phyloP scores from a whole-genome alignment of 2,797 vertebrate species.

The Enteromius unitaeniatus region DNA sequence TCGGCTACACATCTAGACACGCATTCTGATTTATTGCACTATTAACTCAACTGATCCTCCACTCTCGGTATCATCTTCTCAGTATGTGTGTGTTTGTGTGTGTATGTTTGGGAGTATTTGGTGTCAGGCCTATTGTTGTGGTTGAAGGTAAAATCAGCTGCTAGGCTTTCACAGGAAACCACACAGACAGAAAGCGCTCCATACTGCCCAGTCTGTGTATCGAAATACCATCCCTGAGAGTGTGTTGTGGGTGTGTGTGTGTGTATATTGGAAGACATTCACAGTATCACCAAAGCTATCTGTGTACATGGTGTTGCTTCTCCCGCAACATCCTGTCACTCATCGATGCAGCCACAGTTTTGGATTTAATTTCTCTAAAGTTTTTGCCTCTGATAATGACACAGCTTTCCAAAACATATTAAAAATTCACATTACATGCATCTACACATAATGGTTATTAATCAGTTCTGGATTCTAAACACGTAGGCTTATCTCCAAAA shows the following conservation, averaged over 20 bases:
- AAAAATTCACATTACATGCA: neutral
- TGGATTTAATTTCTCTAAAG: conserved; percentile 46
- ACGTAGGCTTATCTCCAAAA: neutral
- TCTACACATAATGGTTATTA: conserved; percentile 2
- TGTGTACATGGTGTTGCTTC: conserved; percentile 61
- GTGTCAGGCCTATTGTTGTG: conserved; percentile 62
- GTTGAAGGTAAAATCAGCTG: conserved; percentile 65
- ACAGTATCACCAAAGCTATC: conserved; percentile 64
- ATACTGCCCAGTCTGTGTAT: conserved; percentile 59
- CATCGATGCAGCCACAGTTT: conserved; percentile 53
- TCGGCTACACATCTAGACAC: neutral
- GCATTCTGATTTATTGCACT: conserved; percentile 5
- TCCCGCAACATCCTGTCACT: conserved; percentile 64
- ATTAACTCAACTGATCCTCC: neutral
- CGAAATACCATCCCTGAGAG: conserved; percentile 61
- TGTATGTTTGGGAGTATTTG: conserved; percentile 57
- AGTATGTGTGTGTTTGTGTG: conserved; percentile 51
- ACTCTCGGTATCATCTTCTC: conserved; percentile 6
- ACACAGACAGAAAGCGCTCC: conserved; percentile 65
- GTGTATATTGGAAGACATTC: conserved; percentile 63
- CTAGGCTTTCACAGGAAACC: conserved; percentile 70
- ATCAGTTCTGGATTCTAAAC: neutral
- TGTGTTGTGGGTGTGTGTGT: conserved; percentile 54
- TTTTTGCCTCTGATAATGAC: conserved; percentile 1
- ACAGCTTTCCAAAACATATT: neutral